Evolutionary conservation across 2,888 invertebrate species (phyloP).

Genomic region (Mesodorylaimus sp.): DNA sequence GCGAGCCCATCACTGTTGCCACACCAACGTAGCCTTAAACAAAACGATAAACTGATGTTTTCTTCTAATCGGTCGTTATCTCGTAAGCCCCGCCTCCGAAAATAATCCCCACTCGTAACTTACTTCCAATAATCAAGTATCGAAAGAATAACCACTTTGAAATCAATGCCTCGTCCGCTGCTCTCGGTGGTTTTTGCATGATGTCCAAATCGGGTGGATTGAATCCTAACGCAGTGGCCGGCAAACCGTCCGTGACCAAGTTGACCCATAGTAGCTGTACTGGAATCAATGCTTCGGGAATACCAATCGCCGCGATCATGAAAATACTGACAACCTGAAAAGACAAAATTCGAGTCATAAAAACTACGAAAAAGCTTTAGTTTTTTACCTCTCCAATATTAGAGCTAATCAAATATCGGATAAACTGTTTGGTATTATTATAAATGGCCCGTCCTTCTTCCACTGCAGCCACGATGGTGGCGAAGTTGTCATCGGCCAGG

Average conservation of each 20-base stretch:
- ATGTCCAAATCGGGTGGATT: slow-evolving; percentile 99
- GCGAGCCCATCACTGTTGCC: slow-evolving; percentile 92
- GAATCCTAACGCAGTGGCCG: slow-evolving; percentile 98
- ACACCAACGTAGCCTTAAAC: slow-evolving; percentile 67
- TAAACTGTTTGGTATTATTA: slow-evolving; percentile 99
- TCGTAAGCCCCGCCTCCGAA: not conserved
- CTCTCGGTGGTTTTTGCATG: slow-evolving; percentile 95
- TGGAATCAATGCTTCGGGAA: slow-evolving; percentile 97
- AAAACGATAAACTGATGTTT: too few species aligned
- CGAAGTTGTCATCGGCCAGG: slow-evolving; percentile 99
- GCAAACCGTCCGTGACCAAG: slow-evolving; percentile 82
- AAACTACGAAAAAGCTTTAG: not conserved
- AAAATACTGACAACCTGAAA: slow-evolving; percentile 51
- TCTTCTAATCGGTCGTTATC: too few species aligned
- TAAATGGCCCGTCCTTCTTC: slow-evolving; percentile 99
- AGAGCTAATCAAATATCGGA: slow-evolving; percentile 97
- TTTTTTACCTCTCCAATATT: slow-evolving; percentile 81
- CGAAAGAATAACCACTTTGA: slow-evolving; percentile 99
- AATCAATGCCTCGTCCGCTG: slow-evolving; percentile 90
- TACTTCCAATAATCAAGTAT: slow-evolving; percentile 48
- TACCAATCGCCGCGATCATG: slow-evolving; percentile 95
- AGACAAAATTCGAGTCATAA: not conserved
- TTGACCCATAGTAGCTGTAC: slow-evolving; percentile 99
- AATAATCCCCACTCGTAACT: slow-evolving; percentile 14
- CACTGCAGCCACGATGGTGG: slow-evolving; percentile 95